These are phyloP conservation scores for Chromobotia macracanthus DNA, from an alignment of 2,797 vertebrate genomes.

Conservation along the genomic window DNA sequence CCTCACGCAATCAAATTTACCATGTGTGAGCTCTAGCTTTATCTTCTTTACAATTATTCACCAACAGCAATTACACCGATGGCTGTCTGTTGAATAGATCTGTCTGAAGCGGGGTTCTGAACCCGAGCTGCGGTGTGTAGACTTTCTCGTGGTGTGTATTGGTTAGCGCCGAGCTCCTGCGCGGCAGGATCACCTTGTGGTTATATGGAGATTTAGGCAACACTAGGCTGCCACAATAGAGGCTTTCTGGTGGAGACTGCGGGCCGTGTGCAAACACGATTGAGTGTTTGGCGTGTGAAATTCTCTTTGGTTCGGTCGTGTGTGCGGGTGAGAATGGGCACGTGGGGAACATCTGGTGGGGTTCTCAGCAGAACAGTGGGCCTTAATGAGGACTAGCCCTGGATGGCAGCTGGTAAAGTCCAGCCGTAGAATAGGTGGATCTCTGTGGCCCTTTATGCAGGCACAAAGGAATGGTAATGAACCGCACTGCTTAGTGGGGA, in stretches of 20 bases:
- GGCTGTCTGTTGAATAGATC: slow-evolving; percentile 47
- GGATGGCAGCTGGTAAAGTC: slow-evolving; percentile 99
- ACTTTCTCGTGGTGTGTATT: slow-evolving; percentile 60
- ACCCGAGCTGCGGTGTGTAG: slow-evolving; percentile 54
- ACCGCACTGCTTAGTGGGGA: slow-evolving; percentile 91
- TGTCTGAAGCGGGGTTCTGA: slow-evolving; percentile 43
- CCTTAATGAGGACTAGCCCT: slow-evolving; percentile 95
- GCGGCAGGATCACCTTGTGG: slow-evolving; percentile 54
- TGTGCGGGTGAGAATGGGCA: slow-evolving; percentile 67
- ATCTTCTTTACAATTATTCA: slow-evolving; percentile 46
- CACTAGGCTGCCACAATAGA: slow-evolving; percentile 54
- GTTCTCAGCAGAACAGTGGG: slow-evolving; percentile 98
- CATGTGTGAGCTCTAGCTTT: slow-evolving; percentile 42
- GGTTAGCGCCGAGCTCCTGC: background rate
- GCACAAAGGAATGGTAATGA: slow-evolving; percentile 99
- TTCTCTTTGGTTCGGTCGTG: slow-evolving; percentile 49
- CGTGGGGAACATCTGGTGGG: slow-evolving; percentile 93
- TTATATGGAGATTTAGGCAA: slow-evolving; percentile 51
- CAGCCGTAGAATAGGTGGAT: slow-evolving; percentile 89
- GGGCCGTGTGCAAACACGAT: slow-evolving; percentile 60
- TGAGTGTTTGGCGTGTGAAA: slow-evolving; percentile 56
- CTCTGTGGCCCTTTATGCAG: slow-evolving; percentile 86
- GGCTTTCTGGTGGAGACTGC: slow-evolving; percentile 70
- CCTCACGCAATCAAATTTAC: slow-evolving; percentile 43
- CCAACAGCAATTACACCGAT: slow-evolving; percentile 47